phyloP scores from a whole-genome alignment of 92 coral and sea anemone genomes.

The Zoanthus sansibaricus region DNA sequence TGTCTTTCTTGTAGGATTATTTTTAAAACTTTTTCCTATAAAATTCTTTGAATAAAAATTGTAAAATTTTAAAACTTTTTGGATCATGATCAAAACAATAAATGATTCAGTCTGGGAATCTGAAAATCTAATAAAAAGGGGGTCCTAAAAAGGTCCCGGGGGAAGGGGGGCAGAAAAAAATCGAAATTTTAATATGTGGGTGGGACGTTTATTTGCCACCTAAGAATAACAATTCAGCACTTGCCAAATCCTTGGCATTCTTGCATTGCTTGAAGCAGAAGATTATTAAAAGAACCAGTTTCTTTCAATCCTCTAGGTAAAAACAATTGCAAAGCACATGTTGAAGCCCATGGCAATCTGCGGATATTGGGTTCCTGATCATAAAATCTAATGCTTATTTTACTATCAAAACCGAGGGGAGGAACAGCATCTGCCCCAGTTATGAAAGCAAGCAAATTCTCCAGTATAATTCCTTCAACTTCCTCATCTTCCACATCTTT shows the following conservation, averaged over 20 bases:
- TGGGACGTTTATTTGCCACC: constrained; percentile 17
- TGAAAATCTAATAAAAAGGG: not conserved
- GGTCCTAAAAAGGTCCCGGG: not conserved
- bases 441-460: no score
- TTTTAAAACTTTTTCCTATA: not conserved
- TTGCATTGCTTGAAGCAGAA: no score
- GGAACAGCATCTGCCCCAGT: no score
- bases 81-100: constrained; percentile 1
- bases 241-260: constrained; percentile 23
- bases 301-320: no score
- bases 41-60: constrained; percentile 3
- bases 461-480: no score
- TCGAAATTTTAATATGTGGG: not conserved
- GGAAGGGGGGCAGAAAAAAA: not conserved
- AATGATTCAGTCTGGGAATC: constrained; percentile 10
- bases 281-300: no score
- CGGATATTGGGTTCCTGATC: no score
- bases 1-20: not conserved
- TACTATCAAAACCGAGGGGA: no score
- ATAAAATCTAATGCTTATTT: no score
- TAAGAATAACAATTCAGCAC: constrained; percentile 30
- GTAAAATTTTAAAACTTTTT: constrained; percentile 8
- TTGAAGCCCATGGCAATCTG: no score
- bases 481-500: no score
- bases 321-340: no score